These are phyloP conservation scores for Gari tellinella DNA, from an alignment of 2,888 invertebrate genomes.

Conservation along the genomic window DNA sequence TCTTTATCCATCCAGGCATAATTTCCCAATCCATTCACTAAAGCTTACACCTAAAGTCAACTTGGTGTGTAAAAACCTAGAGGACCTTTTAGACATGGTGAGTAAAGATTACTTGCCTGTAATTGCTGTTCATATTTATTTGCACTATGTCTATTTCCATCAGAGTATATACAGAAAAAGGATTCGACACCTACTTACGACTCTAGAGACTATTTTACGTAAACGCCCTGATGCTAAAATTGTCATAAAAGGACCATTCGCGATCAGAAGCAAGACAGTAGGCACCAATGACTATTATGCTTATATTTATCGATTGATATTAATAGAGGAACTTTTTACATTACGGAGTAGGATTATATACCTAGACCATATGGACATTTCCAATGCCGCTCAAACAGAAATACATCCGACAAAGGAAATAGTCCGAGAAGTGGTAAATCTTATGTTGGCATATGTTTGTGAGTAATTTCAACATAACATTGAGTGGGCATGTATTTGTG, in stretches of 20 bases:
- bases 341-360: slow-evolving; percentile 3
- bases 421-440: slow-evolving; percentile 1
- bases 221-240: not conserved
- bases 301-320: not conserved
- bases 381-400: not conserved
- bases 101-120: not conserved
- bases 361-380: slow-evolving; percentile 3
- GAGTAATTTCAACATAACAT: too few species aligned
- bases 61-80: not conserved
- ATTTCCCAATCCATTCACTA: not conserved
- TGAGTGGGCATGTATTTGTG: too few species aligned
- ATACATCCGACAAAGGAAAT: not conserved
- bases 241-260: not conserved
- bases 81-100: not conserved
- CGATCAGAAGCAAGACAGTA: too few species aligned
- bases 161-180: not conserved
- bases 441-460: slow-evolving; percentile 3
- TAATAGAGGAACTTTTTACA: not conserved
- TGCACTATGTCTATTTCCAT: not conserved
- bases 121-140: not conserved
- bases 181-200: not conserved
- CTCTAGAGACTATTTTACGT: not conserved
- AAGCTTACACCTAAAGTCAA: too few species aligned
- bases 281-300: not conserved
- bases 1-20: not conserved